Conservation (phyloP, 2,888 invertebrate species). For the Drosophila percnosoma region DNA sequence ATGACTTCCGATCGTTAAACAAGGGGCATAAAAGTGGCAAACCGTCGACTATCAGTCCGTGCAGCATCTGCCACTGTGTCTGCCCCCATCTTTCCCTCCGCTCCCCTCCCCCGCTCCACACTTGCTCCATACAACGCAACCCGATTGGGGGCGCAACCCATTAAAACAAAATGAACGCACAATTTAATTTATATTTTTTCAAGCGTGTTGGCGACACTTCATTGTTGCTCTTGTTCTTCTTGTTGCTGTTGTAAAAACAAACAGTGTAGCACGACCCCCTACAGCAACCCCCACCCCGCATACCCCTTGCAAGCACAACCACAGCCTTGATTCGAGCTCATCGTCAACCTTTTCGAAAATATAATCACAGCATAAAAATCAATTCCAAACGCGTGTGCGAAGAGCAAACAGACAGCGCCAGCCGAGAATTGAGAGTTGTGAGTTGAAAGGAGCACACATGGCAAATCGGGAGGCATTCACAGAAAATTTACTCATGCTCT, state of each 20-base stretch:
- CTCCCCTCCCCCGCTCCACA: background rate
- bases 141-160: constrained; percentile 51
- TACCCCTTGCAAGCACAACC: constrained; percentile 11
- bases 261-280: constrained; percentile 47
- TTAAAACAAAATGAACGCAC: constrained; percentile 80
- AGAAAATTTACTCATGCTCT: constrained; percentile 15
- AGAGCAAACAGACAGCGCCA: constrained; percentile 66
- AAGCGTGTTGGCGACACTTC: constrained; percentile 68
- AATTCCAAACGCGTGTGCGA: constrained; percentile 76
- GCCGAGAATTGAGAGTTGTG: constrained; percentile 30
- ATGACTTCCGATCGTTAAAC: constrained; percentile 80
- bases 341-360: constrained; percentile 80
- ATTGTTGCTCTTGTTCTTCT: constrained; percentile 45
- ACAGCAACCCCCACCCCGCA: constrained; percentile 11
- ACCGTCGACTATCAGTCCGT: constrained; percentile 49
- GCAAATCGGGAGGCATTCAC: constrained; percentile 20
- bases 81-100: constrained; percentile 5
- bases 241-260: constrained; percentile 32
- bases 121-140: background rate
- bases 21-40: constrained; percentile 65
- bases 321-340: constrained; percentile 55
- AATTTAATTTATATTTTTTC: constrained; percentile 81
- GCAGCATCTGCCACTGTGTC: constrained; percentile 49
- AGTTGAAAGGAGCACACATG: constrained; percentile 35
- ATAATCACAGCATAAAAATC: constrained; percentile 81